A percentile compares a stretch with the other conserved stretches of the same genome.
Evolutionary conservation across 2,888 invertebrate species (phyloP).

Genomic region (Thysanoteuthis rhombus): DNA sequence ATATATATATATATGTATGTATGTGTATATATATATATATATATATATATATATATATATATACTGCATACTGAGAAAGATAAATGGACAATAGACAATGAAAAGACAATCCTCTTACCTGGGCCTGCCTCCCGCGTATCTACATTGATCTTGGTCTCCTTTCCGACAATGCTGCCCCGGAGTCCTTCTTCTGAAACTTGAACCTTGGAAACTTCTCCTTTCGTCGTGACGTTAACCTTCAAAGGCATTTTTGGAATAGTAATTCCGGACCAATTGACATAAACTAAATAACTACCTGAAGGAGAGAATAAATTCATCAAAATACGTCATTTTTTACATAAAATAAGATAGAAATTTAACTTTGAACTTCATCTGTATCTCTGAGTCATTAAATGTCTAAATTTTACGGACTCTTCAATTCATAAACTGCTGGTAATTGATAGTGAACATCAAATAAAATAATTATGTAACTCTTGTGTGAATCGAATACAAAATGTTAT

Average conservation of each 20-base stretch:
- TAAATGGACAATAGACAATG: neutral
- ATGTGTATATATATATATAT: neutral
- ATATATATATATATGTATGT: neutral
- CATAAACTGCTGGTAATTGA: too few relatives aligned
- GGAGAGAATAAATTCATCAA: neutral
- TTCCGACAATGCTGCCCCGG: constrained; percentile 90
- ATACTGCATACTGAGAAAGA: neutral
- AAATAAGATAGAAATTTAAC: too few relatives aligned
- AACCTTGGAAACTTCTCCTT: constrained; percentile 66
- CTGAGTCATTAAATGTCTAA: too few relatives aligned
- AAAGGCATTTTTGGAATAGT: constrained; percentile 82
- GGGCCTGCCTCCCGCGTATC: constrained; percentile 92
- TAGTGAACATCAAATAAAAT: too few relatives aligned
- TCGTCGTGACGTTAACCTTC: constrained; percentile 62
- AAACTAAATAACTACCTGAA: constrained; percentile 76
- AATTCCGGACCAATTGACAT: constrained; percentile 90
- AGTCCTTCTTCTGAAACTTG: constrained; percentile 94
- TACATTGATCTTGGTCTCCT: constrained; percentile 94
- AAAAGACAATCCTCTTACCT: constrained; percentile 49
- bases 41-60: too few relatives aligned
- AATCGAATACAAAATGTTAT: too few relatives aligned
- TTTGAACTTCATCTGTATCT: too few relatives aligned
- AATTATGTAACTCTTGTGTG: too few relatives aligned
- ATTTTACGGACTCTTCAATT: too few relatives aligned
- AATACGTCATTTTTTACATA: too few relatives aligned